Evolutionary conservation across 1,140 invertebrate species (phyloP).

Genomic region (Cryptotermes secundus): DNA sequence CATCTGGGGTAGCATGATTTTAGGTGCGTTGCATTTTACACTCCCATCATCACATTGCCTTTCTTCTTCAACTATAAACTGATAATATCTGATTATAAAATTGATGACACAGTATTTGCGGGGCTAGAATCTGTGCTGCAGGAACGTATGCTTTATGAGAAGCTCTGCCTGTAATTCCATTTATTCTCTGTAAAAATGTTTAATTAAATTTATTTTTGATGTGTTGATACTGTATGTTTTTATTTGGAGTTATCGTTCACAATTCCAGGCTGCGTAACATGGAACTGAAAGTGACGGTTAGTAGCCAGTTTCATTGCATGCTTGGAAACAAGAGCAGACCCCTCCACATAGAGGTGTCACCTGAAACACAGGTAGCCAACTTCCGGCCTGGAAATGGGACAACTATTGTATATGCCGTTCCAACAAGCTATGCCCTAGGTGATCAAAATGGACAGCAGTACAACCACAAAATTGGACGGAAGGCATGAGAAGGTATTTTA

Average conservation of each 20-base stretch:
- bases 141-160: no score
- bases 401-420: slow-evolving; percentile 55
- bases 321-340: slow-evolving; percentile 68
- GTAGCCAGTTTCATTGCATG: slow-evolving; percentile 65
- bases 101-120: no score
- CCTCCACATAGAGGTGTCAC: slow-evolving; percentile 61
- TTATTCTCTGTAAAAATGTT: no score
- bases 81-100: no score
- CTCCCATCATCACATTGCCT: no score
- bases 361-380: slow-evolving; percentile 56
- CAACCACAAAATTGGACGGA: not conserved
- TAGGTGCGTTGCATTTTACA: no score
- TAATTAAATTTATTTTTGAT: no score
- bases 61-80: no score
- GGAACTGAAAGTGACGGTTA: slow-evolving; percentile 67
- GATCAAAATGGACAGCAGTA: slow-evolving; percentile 30
- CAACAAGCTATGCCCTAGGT: slow-evolving; percentile 49
- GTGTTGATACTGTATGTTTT: no score
- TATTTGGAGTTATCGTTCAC: not conserved
- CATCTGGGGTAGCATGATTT: no score
- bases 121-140: no score
- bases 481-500: not conserved
- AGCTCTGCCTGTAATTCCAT: no score
- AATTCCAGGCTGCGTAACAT: slow-evolving; percentile 53
- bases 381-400: slow-evolving; percentile 62